phyloP scores from a whole-genome alignment of 2,113 vertebrate species.

The Isichthys henryi region DNA sequence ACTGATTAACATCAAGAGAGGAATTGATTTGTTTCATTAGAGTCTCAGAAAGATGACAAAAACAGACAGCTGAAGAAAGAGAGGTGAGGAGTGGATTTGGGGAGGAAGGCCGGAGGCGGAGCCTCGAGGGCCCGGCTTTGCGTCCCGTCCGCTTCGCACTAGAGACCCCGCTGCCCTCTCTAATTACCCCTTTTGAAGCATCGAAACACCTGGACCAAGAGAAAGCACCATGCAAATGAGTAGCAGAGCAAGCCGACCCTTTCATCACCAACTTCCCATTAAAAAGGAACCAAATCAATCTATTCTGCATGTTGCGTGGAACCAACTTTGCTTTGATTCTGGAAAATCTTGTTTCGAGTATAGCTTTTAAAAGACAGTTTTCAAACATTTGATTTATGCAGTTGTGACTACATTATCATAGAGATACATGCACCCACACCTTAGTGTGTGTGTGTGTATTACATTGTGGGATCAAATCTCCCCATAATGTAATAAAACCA shows the following conservation, averaged over 20 bases:
- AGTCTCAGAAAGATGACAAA: not conserved
- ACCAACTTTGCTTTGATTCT: constrained; percentile 1
- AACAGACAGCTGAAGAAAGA: not conserved
- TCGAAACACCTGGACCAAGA: constrained; percentile 38
- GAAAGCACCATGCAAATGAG: constrained; percentile 36
- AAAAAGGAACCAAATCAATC: constrained; percentile 33
- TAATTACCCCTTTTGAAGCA: constrained; percentile 34
- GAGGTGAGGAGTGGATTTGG: not conserved
- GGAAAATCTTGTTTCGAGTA: not conserved
- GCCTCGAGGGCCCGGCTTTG: not conserved
- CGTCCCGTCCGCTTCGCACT: not conserved
- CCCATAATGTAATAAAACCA: not conserved
- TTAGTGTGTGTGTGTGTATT: not conserved
- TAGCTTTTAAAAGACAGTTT: not conserved
- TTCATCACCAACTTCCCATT: constrained; percentile 35
- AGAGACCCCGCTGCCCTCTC: constrained; percentile 5
- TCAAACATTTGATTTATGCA: not conserved
- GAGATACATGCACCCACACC: not conserved
- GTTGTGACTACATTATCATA: not conserved
- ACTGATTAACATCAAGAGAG: not conserved
- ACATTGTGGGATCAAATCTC: not conserved
- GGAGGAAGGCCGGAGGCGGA: not conserved
- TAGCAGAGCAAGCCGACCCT: constrained; percentile 26
- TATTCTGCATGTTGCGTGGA: constrained; percentile 6
- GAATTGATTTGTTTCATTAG: not conserved